These are phyloP conservation scores for Ptilorrhoa leucosticta DNA, from an alignment of 2,113 vertebrate genomes.

Conservation along the genomic window DNA sequence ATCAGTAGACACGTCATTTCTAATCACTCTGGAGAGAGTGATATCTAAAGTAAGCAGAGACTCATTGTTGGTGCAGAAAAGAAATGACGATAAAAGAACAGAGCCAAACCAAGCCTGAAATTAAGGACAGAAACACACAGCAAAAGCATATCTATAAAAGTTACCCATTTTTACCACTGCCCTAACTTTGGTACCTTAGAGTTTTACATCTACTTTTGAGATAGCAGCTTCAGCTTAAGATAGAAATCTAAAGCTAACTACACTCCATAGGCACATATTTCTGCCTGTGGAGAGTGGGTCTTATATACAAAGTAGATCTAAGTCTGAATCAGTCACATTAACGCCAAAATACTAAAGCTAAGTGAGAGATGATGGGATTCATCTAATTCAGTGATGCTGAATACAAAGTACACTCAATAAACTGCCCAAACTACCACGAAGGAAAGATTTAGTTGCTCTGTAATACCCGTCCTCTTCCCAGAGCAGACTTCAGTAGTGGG, in stretches of 20 bases:
- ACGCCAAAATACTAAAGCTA: background rate
- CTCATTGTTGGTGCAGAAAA: background rate
- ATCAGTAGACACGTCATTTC: background rate
- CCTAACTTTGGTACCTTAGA: background rate
- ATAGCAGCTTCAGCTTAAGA: background rate
- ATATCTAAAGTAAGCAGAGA: background rate
- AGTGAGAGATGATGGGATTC: fast-evolving
- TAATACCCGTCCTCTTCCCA: background rate
- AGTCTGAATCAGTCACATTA: background rate
- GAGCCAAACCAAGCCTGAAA: background rate
- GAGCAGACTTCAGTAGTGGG: background rate
- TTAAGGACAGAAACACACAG: background rate
- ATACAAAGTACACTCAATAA: background rate
- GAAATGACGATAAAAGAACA: background rate
- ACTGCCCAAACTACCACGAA: background rate
- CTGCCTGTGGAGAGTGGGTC: background rate
- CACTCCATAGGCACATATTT: fast-evolving
- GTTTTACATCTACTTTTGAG: background rate
- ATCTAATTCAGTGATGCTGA: background rate
- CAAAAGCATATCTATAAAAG: background rate
- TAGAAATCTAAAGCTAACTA: background rate
- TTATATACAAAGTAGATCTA: background rate
- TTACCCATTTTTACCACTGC: background rate
- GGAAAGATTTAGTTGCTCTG: background rate
- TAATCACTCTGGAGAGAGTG: background rate